Evolutionary conservation across 2,888 invertebrate species (phyloP).

Genomic region (Lasioglossum oenotherae): DNA sequence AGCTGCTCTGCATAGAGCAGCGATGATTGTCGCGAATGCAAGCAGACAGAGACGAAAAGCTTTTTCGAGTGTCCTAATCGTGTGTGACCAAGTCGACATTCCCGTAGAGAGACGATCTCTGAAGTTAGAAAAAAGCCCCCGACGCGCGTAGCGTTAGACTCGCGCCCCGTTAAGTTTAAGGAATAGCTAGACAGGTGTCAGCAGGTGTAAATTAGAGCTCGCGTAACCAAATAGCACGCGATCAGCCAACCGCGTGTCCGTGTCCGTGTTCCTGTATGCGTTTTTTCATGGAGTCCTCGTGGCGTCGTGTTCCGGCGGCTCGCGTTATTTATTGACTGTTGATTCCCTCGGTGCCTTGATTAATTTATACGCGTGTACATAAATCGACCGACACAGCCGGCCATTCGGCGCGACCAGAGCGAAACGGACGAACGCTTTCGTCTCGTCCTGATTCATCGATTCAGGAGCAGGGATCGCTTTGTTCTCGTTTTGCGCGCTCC

Average conservation of each 20-base stretch:
- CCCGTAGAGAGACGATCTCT: constrained; percentile 54
- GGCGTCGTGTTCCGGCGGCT: constrained; percentile 31
- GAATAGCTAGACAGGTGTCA: constrained; percentile 35
- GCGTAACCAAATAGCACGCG: constrained; percentile 64
- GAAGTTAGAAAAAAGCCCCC: constrained; percentile 16
- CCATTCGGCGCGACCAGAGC: constrained; percentile 29
- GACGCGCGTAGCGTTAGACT: constrained; percentile 36
- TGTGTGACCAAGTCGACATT: constrained; percentile 57
- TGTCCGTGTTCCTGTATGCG: constrained; percentile 36
- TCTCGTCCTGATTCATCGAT: constrained; percentile 5
- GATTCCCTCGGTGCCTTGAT: constrained; percentile 73
- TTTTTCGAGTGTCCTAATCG: background rate
- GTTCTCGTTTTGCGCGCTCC: constrained; percentile 49
- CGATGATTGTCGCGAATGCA: background rate
- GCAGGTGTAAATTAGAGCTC: constrained; percentile 44
- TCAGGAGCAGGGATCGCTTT: background rate
- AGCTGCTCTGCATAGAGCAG: background rate
- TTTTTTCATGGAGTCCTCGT: constrained; percentile 7
- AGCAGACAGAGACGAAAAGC: background rate
- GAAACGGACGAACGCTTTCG: constrained; percentile 46
- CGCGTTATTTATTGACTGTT: constrained; percentile 71
- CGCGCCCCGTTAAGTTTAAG: constrained; percentile 46
- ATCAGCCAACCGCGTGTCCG: background rate
- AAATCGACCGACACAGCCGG: constrained; percentile 61
- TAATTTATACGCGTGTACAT: constrained; percentile 70